These are phyloP conservation scores for Myotis daubentonii DNA, from an alignment of 2,797 vertebrate genomes.

Conservation along the genomic window DNA sequence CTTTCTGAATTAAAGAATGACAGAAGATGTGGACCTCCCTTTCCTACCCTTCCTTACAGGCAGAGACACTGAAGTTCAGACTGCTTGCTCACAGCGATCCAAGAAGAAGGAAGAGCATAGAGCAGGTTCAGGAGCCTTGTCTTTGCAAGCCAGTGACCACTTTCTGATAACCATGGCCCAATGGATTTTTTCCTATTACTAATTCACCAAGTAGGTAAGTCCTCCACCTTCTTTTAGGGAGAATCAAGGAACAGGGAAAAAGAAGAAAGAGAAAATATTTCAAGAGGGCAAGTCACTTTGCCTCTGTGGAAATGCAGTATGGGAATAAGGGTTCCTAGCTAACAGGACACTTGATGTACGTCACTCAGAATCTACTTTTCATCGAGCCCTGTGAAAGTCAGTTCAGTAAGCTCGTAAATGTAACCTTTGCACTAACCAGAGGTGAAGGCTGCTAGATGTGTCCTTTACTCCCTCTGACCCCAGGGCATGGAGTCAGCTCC, in stretches of 20 bases:
- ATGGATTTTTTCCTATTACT: neutral
- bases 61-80: neutral
- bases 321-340: neutral
- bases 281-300: neutral
- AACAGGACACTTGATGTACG: neutral
- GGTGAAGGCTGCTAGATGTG: neutral
- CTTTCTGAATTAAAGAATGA: neutral
- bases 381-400: neutral
- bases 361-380: neutral
- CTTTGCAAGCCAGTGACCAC: neutral
- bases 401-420: neutral
- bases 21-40: neutral
- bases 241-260: neutral
- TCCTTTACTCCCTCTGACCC: neutral
- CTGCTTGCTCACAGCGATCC: neutral
- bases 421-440: neutral
- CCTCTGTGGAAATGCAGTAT: neutral
- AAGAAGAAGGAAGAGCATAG: neutral
- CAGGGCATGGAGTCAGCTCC: neutral
- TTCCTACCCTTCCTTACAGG: neutral
- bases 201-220: neutral
- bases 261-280: neutral
- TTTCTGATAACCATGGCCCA: neutral
- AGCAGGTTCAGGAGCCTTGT: neutral
- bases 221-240: neutral